Evolutionary conservation across 37 sponge, comb jelly and placozoan genomes (phyloP).

Genomic region (Diacarnus erythraeanus): DNA sequence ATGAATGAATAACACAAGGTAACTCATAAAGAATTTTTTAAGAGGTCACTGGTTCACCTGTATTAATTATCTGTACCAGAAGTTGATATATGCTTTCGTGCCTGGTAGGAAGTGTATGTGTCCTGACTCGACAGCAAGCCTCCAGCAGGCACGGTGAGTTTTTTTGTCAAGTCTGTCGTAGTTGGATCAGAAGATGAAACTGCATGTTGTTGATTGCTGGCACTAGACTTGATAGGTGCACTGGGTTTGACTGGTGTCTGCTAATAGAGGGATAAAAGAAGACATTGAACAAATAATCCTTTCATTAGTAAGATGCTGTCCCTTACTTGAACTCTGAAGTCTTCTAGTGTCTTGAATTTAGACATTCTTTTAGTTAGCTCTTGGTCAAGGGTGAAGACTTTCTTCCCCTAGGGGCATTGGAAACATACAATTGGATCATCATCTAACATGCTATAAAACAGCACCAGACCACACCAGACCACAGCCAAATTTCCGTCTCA

Average conservation of each 20-base stretch:
- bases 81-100: not conserved
- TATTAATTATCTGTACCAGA: no score
- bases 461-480: slow-evolving; percentile 2
- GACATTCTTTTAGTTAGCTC: slow-evolving; percentile 64
- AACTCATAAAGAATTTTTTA: no score
- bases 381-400: slow-evolving; percentile 35
- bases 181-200: not conserved
- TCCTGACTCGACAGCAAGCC: no score
- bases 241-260: no score
- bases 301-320: no score
- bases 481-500: not conserved
- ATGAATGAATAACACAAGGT: no score
- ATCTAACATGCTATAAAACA: not conserved
- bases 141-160: no score
- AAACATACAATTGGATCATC: not conserved
- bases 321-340: slow-evolving; percentile 68
- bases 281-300: not conserved
- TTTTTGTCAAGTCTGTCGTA: not conserved
- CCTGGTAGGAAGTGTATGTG: not conserved
- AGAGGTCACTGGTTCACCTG: no score
- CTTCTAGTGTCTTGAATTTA: slow-evolving; percentile 86
- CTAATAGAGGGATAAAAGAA: not conserved
- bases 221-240: not conserved
- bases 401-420: slow-evolving; percentile 44
- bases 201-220: not conserved